Base-by-base conservation (phyloP, 1,140 invertebrate species). In the Zophobas atratus region DNA sequence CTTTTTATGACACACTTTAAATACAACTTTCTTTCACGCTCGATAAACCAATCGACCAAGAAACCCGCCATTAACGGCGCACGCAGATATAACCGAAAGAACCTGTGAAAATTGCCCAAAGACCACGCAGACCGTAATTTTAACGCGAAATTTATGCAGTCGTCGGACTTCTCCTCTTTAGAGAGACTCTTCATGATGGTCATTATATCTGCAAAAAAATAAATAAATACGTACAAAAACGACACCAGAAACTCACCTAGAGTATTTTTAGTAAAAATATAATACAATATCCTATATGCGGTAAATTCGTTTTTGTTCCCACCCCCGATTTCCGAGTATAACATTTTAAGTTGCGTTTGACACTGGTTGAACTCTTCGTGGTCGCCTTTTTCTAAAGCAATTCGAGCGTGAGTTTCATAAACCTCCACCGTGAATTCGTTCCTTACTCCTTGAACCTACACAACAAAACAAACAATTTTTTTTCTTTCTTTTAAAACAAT, bases 291-390 rank as follows among this genome's bases (percentile, higher is more conserved):
- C 77, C 94, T 92, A 88, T 99, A 99, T 72, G 97, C 96, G 48
- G 93, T 94, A 87, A 99, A 99, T 88, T 99, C 98, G 77, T 94
- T 90, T 60, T 89, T 88, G 88, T 97, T 94, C 82, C 91, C 89
- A 34, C 91, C 91, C 2, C 92, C 93, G 36, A 93, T 86, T 84
- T 95, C 94, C 75, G 90, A 86, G 86, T 98, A 99, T 5, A 99
- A 89, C 89, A 96, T 94, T 89, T 96, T 96, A 36, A 99, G 88
- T 88, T 99, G 98, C 48, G 97, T 98, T 88, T 99, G 98, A 87
- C 98, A 99, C 86, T 99, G 98, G 89, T 99, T 99, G 85, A 99
- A 99, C 87, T 99, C 98, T 86, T 98, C 97, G 87, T 98, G 97
- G 86, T 99, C 98, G 53, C 96, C 95, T 87, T 97, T 98, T 86